Conservation (phyloP, 2,113 vertebrate genomes). For the Phalacrocorax pelagicus region DNA sequence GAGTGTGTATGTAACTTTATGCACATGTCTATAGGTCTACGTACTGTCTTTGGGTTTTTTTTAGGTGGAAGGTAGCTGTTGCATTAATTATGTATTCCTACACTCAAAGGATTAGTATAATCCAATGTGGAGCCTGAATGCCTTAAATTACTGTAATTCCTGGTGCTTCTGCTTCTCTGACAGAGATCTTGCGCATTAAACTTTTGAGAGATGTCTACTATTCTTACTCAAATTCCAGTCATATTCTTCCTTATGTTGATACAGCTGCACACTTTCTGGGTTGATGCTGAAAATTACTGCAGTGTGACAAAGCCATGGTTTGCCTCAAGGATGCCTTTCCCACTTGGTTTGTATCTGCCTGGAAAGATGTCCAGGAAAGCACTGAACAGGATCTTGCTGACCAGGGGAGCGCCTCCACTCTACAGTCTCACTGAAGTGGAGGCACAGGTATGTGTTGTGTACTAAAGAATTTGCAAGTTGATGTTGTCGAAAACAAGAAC, state of each 20-base stretch:
- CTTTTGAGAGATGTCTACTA: not conserved
- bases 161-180: not conserved
- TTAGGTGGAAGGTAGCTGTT: not conserved
- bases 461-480: not conserved
- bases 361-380: constrained; percentile 83
- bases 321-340: constrained; percentile 91
- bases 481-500: not conserved
- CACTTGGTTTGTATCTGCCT: constrained; percentile 88
- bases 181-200: not conserved
- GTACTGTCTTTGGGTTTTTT: not conserved
- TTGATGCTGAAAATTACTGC: constrained; percentile 94
- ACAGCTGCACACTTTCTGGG: constrained; percentile 98
- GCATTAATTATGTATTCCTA: not conserved
- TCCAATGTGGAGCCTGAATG: not conserved
- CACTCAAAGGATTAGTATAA: not conserved
- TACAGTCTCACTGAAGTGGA: constrained; percentile 89
- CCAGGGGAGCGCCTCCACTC: constrained; percentile 85
- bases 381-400: constrained; percentile 88
- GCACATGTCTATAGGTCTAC: not conserved
- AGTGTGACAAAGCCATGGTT: constrained; percentile 94
- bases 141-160: not conserved
- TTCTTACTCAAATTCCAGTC: not conserved
- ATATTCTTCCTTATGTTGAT: not conserved
- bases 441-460: constrained; percentile 80
- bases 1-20: not conserved